These are phyloP conservation scores for Heterochromis multidens DNA, from an alignment of 2,113 vertebrate species.

Conservation along the genomic window DNA sequence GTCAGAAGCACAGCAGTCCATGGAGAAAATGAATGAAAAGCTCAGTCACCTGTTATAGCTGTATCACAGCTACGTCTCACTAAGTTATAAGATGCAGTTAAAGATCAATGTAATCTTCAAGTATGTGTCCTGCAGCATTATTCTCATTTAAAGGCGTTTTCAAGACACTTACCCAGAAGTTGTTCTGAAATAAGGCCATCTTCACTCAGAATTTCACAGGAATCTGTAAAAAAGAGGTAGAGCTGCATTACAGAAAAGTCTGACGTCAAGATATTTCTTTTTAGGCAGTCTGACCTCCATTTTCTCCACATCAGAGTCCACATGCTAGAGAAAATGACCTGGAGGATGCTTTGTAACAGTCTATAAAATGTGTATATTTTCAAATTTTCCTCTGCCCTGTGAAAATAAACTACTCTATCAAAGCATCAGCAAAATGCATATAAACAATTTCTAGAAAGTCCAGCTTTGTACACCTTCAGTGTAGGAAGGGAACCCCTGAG, in stretches of 20 bases:
- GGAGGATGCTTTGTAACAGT: neutral
- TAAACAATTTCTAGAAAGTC: conserved; percentile 4
- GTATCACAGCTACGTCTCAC: neutral
- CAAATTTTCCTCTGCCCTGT: neutral
- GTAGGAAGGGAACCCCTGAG: conserved; percentile 25
- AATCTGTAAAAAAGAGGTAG: conserved; percentile 44
- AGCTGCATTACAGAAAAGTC: neutral
- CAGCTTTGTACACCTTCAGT: conserved; percentile 16
- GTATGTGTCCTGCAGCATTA: neutral
- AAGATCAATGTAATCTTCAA: neutral
- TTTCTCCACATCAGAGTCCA: neutral
- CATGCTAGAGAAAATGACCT: neutral
- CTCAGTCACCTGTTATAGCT: neutral
- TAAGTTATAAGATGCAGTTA: neutral
- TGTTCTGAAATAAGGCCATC: conserved; percentile 77
- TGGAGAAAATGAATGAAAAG: neutral
- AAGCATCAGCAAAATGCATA: neutral
- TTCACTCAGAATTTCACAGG: conserved; percentile 44
- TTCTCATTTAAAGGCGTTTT: neutral
- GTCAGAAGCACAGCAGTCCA: neutral
- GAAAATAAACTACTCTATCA: neutral
- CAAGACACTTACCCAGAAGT: conserved; percentile 78
- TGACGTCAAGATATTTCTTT: neutral
- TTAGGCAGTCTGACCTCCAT: neutral
- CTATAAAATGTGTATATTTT: neutral